Conservation (phyloP, 2,113 vertebrate genomes). For the Neopipo cinnamomea region DNA sequence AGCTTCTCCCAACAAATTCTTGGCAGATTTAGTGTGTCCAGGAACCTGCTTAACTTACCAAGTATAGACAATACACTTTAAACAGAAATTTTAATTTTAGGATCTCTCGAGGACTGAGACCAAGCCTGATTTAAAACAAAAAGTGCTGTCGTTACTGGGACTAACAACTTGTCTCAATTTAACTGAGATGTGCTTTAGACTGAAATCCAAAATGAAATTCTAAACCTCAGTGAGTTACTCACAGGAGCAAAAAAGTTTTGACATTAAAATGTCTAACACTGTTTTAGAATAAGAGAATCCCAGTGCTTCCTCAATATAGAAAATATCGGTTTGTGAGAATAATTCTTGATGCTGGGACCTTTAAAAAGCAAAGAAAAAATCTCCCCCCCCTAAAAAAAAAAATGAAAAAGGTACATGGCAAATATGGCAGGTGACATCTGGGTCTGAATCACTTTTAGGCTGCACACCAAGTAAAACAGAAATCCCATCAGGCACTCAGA, state of each 20-base stretch:
- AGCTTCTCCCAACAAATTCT: neutral
- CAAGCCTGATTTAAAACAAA: neutral
- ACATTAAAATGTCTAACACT: neutral
- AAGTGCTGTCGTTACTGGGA: neutral
- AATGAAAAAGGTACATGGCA: neutral
- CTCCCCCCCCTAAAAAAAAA: rapidly evolving
- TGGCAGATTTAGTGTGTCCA: neutral
- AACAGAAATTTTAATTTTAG: neutral
- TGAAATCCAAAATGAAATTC: neutral
- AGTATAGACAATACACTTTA: neutral
- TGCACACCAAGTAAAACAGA: neutral
- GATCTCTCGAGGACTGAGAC: neutral
- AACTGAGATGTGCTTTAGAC: neutral
- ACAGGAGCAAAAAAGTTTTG: neutral
- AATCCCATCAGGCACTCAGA: neutral
- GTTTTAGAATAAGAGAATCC: neutral
- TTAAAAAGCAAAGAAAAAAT: neutral
- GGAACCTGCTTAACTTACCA: neutral
- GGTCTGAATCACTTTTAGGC: neutral
- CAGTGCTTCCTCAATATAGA: neutral
- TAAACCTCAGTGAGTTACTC: neutral
- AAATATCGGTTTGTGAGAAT: neutral
- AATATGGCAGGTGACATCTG: neutral
- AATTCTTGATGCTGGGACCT: neutral
- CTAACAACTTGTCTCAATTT: neutral